Evolutionary conservation across 2,113 vertebrate genomes (phyloP).

Genomic region (Daphoenositta chrysoptera): DNA sequence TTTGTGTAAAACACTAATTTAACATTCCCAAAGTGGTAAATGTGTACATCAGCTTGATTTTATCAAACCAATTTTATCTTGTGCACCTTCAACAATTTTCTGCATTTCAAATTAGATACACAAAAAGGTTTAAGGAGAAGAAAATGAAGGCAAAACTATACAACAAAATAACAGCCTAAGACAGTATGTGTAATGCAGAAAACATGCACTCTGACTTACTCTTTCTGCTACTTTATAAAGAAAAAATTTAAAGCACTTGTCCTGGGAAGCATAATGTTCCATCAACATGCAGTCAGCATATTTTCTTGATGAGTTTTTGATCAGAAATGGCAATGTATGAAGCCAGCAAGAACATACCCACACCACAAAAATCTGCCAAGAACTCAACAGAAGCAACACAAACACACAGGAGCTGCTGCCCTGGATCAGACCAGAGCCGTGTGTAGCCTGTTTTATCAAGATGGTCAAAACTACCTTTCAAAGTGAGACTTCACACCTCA

Average conservation of each 20-base stretch:
- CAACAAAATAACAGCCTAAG: background rate
- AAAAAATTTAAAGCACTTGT: constrained; percentile 5
- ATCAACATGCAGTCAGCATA: background rate
- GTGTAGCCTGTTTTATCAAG: background rate
- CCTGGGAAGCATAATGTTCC: background rate
- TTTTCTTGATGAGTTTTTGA: constrained; percentile 9
- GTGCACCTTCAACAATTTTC: constrained; percentile 14
- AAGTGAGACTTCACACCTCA: background rate
- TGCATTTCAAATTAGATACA: constrained; percentile 2
- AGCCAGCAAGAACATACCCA: background rate
- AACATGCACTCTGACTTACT: background rate
- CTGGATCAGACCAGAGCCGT: background rate
- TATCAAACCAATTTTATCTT: constrained; percentile 50
- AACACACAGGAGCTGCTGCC: background rate
- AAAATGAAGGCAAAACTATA: background rate
- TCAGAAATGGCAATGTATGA: background rate
- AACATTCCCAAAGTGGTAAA: constrained; percentile 48
- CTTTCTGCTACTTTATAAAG: background rate
- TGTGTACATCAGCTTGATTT: constrained; percentile 44
- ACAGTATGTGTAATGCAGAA: background rate
- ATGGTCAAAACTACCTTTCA: background rate
- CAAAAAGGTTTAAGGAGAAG: constrained; percentile 4
- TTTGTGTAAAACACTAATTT: constrained; percentile 66
- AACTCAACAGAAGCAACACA: background rate
- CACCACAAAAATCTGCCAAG: background rate